These are phyloP conservation scores for Drusus annulatus DNA, from an alignment of 1,140 invertebrate species.

Conservation along the genomic window DNA sequence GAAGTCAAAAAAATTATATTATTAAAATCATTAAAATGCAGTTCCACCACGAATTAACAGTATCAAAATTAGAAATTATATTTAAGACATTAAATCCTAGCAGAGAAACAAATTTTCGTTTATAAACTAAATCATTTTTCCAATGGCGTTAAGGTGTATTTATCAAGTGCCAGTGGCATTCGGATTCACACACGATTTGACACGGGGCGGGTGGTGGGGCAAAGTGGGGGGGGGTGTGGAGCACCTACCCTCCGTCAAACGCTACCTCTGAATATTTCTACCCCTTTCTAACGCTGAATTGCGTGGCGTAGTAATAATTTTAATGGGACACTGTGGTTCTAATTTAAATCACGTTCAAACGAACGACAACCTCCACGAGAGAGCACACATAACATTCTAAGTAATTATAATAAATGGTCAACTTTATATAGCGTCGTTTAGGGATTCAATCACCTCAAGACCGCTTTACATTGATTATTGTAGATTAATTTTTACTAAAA, in stretches of 20 bases:
- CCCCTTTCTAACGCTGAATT: background rate
- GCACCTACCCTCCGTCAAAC: background rate
- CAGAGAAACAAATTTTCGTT: background rate
- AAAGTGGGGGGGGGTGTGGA: background rate
- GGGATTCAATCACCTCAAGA: too few species aligned
- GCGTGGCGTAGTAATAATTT: background rate
- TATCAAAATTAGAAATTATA: too few species aligned
- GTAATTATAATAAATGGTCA: too few species aligned
- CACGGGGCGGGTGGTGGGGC: background rate
- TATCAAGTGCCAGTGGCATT: constrained; percentile 6
- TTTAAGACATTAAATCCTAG: too few species aligned
- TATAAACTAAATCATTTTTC: constrained; percentile 1
- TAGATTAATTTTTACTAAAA: too few species aligned
- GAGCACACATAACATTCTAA: too few species aligned
- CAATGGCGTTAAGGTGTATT: constrained; percentile 1
- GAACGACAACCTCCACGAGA: background rate
- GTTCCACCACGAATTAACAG: too few species aligned
- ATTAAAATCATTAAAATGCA: too few species aligned
- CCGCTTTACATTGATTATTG: too few species aligned
- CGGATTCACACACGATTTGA: constrained; percentile 18
- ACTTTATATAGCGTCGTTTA: too few species aligned
- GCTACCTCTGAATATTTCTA: background rate
- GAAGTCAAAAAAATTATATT: too few species aligned
- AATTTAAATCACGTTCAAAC: background rate
- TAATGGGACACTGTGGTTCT: background rate